Evolutionary conservation across 2,888 invertebrate species (phyloP), one percentile per base, ranked within the genome.

Genomic region (Tethea ocularis): DNA sequence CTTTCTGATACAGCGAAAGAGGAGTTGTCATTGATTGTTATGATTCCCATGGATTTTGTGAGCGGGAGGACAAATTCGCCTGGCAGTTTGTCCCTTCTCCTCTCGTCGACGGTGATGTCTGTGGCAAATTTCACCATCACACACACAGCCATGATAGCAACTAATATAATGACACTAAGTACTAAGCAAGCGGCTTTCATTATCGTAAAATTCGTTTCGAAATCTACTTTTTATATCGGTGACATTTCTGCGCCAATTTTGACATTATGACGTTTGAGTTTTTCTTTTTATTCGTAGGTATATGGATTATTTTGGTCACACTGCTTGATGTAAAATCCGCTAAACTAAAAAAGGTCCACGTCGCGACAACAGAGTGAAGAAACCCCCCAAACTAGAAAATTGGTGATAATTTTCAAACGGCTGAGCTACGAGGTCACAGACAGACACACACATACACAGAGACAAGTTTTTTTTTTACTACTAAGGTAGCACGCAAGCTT

Each of bases 51-150:
- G 0, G 83, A 67, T 10, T 72, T 83, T 0, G 74, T 68, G 22
- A 83, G 77, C 36, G 76, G 78, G 69, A 75, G 78, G 0, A 83
- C 72, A 0, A 64, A 72, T 0, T 77, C 80, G 0, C 71, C 75
- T 0, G 74, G 61, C 0, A 63, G 26, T 8, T 64, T 68, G 1
- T 83, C 83, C 6, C 86, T 69, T 15, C 77, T 83, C n/a, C 81
- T 72, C 57, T 90, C 85, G 4, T 83, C 82, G 0, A 88, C 80
- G 0, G 86, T 84, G 36, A 91, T 86, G 57, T 91, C 91, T 0
- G 90, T 89, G 0, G 91, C 91, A 56, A 86, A 91, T 59, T 91
- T 91, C 15, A 91, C 89, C 91, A 91, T 91, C 6, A 90, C 80
- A n/a, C 89, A 87, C 0, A 91, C 87, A 0, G 86, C 88, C 82